phyloP scores from a whole-genome alignment of 2,888 invertebrate species.

The Eurytoma adleriae region DNA sequence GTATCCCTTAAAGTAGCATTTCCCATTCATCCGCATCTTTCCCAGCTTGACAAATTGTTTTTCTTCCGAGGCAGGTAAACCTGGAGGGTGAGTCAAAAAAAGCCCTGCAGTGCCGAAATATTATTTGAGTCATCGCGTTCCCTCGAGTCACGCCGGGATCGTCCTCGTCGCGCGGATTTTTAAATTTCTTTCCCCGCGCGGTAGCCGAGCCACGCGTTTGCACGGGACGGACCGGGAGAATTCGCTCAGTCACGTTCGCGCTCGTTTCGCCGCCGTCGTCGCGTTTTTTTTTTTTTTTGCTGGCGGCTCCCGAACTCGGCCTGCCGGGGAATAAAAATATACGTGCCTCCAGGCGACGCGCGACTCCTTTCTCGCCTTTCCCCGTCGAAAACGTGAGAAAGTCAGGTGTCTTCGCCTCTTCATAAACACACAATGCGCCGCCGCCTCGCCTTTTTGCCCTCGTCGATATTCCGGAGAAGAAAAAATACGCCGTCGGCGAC shows the following conservation, averaged over 20 bases:
- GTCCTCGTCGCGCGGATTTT: background rate
- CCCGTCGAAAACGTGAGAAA: constrained; percentile 29
- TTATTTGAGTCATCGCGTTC: background rate
- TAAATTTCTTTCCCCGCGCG: background rate
- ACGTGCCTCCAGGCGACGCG: constrained; percentile 16
- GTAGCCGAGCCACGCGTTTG: constrained; percentile 17
- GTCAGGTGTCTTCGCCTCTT: constrained; percentile 14
- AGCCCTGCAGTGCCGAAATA: background rate
- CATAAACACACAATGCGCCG: background rate
- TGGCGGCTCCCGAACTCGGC: constrained; percentile 1
- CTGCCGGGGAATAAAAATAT: background rate
- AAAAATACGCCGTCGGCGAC: constrained; percentile 6
- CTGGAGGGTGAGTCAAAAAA: constrained; percentile 1
- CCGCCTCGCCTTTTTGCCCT: background rate
- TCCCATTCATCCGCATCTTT: no score
- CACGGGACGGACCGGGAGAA: constrained; percentile 15
- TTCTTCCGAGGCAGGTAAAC: no score
- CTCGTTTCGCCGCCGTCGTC: constrained; percentile 7
- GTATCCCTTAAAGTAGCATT: no score
- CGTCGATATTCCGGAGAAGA: background rate
- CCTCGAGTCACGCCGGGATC: constrained; percentile 18
- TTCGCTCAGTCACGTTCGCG: constrained; percentile 31
- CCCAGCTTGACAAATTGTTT: no score
- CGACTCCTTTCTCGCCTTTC: background rate
- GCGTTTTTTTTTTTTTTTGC: constrained; percentile 10